Conservation (phyloP, 2,888 invertebrate species). For the Lamproptera curius region DNA sequence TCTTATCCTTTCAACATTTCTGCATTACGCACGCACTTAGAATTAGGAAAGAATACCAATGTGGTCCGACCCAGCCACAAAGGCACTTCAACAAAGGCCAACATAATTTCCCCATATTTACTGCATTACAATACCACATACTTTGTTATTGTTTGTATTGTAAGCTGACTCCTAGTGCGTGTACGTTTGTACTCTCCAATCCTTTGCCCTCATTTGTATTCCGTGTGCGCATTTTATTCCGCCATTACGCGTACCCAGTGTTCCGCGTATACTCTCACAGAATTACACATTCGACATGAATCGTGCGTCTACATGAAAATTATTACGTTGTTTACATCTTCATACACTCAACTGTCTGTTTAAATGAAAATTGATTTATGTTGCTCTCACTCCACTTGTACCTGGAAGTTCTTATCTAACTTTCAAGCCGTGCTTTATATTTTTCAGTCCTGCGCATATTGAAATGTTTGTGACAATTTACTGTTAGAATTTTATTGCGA, state of each 20-base stretch:
- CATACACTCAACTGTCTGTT: constrained; percentile 2
- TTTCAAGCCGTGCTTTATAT: too few species aligned
- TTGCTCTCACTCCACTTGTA: neutral
- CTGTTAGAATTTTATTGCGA: too few species aligned
- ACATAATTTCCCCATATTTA: constrained; percentile 14
- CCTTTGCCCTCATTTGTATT: constrained; percentile 16
- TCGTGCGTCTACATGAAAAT: constrained; percentile 19
- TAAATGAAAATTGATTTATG: constrained; percentile 2
- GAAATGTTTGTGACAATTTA: too few species aligned
- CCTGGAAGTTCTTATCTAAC: too few species aligned
- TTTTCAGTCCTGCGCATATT: too few species aligned
- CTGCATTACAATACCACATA: constrained; percentile 5
- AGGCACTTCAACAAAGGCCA: constrained; percentile 4
- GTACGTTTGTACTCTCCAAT: constrained; percentile 3
- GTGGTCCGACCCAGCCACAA: neutral
- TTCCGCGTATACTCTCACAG: constrained; percentile 21
- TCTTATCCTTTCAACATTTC: neutral
- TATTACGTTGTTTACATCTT: constrained; percentile 20
- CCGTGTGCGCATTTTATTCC: constrained; percentile 14
- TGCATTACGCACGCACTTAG: neutral
- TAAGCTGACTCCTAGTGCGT: constrained; percentile 8
- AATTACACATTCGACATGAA: constrained; percentile 25
- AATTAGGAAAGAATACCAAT: neutral
- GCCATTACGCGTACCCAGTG: constrained; percentile 20
- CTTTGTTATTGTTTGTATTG: constrained; percentile 16